These are phyloP conservation scores for Drosophila sechellia DNA, from an alignment of 1,140 invertebrate species.

Conservation along the genomic window DNA sequence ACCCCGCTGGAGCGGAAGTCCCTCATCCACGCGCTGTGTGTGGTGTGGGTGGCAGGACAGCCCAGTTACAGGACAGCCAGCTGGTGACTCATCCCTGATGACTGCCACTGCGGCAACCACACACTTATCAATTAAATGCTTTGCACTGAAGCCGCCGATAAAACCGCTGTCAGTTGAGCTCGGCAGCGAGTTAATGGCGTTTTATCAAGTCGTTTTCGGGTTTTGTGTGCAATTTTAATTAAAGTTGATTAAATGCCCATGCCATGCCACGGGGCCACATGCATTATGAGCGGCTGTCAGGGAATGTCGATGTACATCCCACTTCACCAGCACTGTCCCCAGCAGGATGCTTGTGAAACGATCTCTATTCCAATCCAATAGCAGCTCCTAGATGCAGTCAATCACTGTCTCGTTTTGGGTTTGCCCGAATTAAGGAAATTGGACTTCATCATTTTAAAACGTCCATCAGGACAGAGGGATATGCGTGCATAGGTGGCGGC, in stretches of 20 bases:
- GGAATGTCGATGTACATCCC: constrained; percentile 2
- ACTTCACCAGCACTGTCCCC: not conserved
- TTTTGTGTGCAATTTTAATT: constrained; percentile 66
- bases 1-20: not conserved
- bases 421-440: constrained; percentile 56
- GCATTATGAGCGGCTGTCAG: constrained; percentile 48
- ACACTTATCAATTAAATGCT: constrained; percentile 63
- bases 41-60: no score
- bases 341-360: constrained; percentile 3
- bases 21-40: no score
- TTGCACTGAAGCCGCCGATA: constrained; percentile 40
- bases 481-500: not conserved
- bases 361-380: not conserved
- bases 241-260: constrained; percentile 50
- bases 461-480: constrained; percentile 1
- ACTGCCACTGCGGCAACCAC: not conserved
- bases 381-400: constrained; percentile 13
- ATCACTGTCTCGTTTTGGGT: constrained; percentile 22
- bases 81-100: not conserved
- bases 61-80: no score
- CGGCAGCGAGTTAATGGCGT: constrained; percentile 46
- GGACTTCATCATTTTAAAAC: constrained; percentile 65
- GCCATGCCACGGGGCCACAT: constrained; percentile 24
- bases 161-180: constrained; percentile 39
- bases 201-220: constrained; percentile 65